These are phyloP conservation scores for Poeciliopsis presidionis DNA, from an alignment of 2,797 vertebrate genomes.

Conservation along the genomic window DNA sequence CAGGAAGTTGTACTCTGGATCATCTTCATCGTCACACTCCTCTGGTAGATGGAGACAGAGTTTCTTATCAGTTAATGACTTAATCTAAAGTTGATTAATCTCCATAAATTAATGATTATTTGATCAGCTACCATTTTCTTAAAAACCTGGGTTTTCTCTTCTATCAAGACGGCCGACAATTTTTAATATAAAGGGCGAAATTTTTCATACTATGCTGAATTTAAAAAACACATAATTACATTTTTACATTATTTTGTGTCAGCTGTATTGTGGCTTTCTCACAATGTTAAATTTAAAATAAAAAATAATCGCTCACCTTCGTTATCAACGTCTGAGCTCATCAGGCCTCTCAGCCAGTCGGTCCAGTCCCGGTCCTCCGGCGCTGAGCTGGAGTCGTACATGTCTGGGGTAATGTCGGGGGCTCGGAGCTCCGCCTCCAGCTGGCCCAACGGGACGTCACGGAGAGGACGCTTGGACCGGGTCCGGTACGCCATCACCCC, in stretches of 20 bases:
- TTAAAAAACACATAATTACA: too few relatives aligned
- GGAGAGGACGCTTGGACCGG: conserved; percentile 90
- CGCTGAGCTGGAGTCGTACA: conserved; percentile 88
- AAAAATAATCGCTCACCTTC: conserved; percentile 79
- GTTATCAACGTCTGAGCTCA: conserved; percentile 89
- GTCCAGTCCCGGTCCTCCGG: conserved; percentile 93
- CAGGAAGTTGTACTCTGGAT: conserved; percentile 96
- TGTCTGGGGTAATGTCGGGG: conserved; percentile 94
- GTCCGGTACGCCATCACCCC: conserved; percentile 92
- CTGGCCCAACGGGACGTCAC: conserved; percentile 88
- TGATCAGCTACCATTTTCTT: too few relatives aligned
- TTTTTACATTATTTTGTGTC: too few relatives aligned
- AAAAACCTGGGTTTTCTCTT: too few relatives aligned
- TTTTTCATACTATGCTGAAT: too few relatives aligned
- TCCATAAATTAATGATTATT: too few relatives aligned
- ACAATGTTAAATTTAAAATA: too few relatives aligned
- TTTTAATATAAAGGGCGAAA: too few relatives aligned
- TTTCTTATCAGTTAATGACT: too few relatives aligned
- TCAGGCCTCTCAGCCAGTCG: conserved; percentile 91
- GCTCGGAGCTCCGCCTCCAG: conserved; percentile 93
- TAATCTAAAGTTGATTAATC: too few relatives aligned
- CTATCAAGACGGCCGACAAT: too few relatives aligned
- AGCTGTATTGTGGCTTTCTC: too few relatives aligned
- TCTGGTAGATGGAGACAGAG: conserved; percentile 71
- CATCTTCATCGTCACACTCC: conserved; percentile 95